Evolutionary conservation across 2,113 vertebrate species (phyloP).

Genomic region (Opisthocomus hoazin): DNA sequence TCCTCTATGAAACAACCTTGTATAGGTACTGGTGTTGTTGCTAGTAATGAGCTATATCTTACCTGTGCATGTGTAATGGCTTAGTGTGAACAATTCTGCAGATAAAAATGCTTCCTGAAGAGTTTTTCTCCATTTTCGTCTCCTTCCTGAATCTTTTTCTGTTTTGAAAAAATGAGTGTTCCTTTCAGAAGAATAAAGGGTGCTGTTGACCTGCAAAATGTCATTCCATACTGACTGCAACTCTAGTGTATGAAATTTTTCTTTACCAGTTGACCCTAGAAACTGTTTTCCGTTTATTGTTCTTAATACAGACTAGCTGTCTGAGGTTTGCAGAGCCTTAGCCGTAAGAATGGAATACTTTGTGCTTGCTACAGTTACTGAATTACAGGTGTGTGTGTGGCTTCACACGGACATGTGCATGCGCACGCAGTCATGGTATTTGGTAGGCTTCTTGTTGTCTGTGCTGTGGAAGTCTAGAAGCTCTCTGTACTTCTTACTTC

Average conservation of each 20-base stretch:
- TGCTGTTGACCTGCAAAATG: neutral
- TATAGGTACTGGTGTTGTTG: neutral
- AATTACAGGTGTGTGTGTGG: neutral
- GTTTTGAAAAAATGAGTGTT: neutral
- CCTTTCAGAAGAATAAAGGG: neutral
- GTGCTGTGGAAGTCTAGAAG: neutral
- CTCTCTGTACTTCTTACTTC: neutral
- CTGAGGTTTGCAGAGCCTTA: neutral
- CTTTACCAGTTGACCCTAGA: neutral
- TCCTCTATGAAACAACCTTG: neutral
- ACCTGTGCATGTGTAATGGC: neutral
- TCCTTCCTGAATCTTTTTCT: neutral
- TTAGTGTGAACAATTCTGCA: neutral
- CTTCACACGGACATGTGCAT: rapidly evolving
- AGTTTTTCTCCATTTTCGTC: neutral
- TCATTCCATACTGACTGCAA: neutral
- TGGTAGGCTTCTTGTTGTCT: neutral
- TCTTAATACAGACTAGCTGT: neutral
- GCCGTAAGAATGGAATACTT: neutral
- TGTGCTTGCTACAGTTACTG: neutral
- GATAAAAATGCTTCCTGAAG: neutral
- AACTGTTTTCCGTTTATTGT: neutral
- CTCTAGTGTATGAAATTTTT: neutral
- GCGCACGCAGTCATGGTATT: neutral
- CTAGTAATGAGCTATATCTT: neutral